Evolutionary conservation across 2,888 invertebrate genomes (phyloP), one percentile per base, ranked within the genome.

Genomic region (Phanerotoma sp.): DNA sequence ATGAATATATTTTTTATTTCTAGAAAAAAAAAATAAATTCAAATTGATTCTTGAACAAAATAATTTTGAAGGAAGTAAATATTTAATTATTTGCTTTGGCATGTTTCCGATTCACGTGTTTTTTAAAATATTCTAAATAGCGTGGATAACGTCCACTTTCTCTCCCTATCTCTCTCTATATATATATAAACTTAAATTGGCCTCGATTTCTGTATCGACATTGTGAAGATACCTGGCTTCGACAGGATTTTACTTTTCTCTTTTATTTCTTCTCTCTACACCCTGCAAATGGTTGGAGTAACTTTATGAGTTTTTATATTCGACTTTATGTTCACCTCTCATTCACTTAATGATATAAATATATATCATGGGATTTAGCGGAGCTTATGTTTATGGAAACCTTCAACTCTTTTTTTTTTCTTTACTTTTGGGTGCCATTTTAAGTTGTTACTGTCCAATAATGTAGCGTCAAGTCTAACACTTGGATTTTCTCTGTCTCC

Each of bases 251-350:
- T 37, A 47, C 18, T 32, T 21, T 35, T 13, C 16, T 13, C 47
- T 4, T 18, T 16, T 46, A 11, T 20, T n/a, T n/a, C n/a, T n/a
- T n/a, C n/a, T 20, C 9, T 28, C 20, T 16, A n/a, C 15, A 20
- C 18, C 15, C 44, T 28, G 21, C 22, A 35, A 20, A 15, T 35
- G 32, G 47, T 35, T 35, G 33, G 35, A 47, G 47, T 21, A 21
- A 33, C 35, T 47, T 47, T 47, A 47, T 35, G 47, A 47, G 35
- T 47, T 47, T 47, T 47, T 47, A 47, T 47, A 47, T 47, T 35
- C 47, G 25, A 48, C 37, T 37, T 37, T 48, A 48, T 38, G 37
- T 22, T 35, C 22, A 28, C 28, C 35, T 35, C 18, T 35, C 25
- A 48, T 48, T 38, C 18, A 38, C 37, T 47, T 47, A 47, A 47